Percentiles rank a stretch among this genome's conserved stretches.
Conservation (phyloP, 2,888 invertebrate genomes). For the Furcula furcula region DNA sequence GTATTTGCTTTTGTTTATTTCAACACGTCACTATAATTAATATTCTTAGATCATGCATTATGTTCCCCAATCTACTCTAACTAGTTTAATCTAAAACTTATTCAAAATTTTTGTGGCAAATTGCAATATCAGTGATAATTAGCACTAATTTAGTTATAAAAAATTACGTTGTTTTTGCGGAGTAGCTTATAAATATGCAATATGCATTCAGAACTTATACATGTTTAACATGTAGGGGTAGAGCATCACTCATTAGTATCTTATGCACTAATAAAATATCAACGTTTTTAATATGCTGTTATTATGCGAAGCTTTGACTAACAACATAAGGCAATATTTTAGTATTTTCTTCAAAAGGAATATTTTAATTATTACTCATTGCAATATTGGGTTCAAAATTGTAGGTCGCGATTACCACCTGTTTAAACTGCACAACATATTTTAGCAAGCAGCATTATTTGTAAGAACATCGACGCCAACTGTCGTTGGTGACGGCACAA, state of each 20-base stretch:
- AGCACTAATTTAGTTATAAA: background rate
- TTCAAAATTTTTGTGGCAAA: too few species aligned
- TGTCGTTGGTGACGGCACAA: conserved; percentile 23
- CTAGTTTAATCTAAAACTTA: too few species aligned
- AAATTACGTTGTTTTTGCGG: background rate
- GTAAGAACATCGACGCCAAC: conserved; percentile 22
- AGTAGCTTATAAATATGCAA: background rate
- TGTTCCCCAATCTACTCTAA: too few species aligned
- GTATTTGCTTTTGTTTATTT: conserved; percentile 35
- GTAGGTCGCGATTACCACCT: conserved; percentile 32
- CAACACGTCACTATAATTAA: too few species aligned
- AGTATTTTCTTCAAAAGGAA: too few species aligned
- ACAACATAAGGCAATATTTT: too few species aligned
- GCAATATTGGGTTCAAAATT: conserved; percentile 17
- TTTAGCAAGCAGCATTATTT: conserved; percentile 22
- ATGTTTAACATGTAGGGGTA: too few species aligned
- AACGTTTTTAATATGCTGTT: too few species aligned
- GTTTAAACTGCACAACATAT: conserved; percentile 21
- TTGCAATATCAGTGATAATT: background rate
- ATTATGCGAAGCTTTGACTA: too few species aligned
- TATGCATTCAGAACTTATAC: background rate
- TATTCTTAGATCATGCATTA: too few species aligned
- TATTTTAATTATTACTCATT: conserved; percentile 23
- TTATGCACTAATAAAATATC: too few species aligned
- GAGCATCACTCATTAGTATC: too few species aligned